phyloP scores from a whole-genome alignment of 2,113 vertebrate genomes.

The Albula glossodonta region DNA sequence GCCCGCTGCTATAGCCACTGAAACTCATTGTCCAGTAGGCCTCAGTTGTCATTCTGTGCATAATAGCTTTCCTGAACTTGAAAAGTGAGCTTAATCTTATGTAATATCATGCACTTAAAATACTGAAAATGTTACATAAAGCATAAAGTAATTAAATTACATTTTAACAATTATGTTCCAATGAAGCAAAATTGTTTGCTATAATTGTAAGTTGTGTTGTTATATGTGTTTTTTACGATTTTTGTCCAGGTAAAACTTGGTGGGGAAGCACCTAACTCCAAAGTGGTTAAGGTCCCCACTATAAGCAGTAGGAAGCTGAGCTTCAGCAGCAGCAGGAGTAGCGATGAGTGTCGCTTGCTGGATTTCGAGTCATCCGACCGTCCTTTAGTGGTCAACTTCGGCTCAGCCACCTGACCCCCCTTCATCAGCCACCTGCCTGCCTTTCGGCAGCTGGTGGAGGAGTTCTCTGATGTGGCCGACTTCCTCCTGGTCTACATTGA shows the following conservation, averaged over 20 bases:
- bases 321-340: slow-evolving; percentile 46
- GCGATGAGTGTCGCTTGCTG: slow-evolving; percentile 80
- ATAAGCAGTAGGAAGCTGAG: slow-evolving; percentile 53
- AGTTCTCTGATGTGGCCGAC: slow-evolving; percentile 90
- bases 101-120: too few species aligned
- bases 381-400: slow-evolving; percentile 95
- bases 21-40: too few species aligned
- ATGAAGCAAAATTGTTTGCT: not conserved
- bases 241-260: slow-evolving; percentile 86
- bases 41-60: too few species aligned
- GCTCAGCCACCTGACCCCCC: slow-evolving; percentile 96
- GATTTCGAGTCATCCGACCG: slow-evolving; percentile 87
- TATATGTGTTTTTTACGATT: slow-evolving; percentile 12
- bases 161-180: not conserved
- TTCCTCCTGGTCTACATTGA: slow-evolving; percentile 97
- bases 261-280: slow-evolving; percentile 89
- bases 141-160: too few species aligned
- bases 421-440: slow-evolving; percentile 90
- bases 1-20: not conserved
- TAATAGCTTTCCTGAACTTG: too few species aligned
- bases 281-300: slow-evolving; percentile 81
- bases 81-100: too few species aligned
- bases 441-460: slow-evolving; percentile 92
- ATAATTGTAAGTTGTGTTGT: too few species aligned
- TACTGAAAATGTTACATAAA: too few species aligned